Evolutionary conservation across 2,113 vertebrate genomes (phyloP).

Genomic region (Brachyhypopomus gauderio): DNA sequence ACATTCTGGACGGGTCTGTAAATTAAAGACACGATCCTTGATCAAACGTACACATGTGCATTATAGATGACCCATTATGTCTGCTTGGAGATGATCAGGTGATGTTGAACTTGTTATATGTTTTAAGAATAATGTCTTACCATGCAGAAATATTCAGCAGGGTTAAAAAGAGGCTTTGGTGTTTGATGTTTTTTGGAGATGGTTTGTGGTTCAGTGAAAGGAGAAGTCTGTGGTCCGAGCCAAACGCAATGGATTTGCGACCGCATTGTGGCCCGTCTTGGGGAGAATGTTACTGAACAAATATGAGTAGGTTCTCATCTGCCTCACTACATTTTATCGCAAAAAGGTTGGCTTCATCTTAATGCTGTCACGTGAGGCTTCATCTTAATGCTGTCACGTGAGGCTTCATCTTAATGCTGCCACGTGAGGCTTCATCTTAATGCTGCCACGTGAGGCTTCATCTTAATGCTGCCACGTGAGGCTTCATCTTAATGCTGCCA

Average conservation of each 20-base stretch:
- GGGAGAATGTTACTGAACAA: conserved; percentile 31
- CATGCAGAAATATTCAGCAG: background rate
- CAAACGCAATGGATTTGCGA: conserved; percentile 38
- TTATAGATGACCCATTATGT: background rate
- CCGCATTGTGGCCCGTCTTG: conserved; percentile 14
- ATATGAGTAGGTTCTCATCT: conserved; percentile 36
- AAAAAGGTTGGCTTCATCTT: background rate
- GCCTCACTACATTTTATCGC: conserved; percentile 13
- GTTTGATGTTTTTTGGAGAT: conserved; percentile 24
- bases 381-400: conserved; percentile 5
- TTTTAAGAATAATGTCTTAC: conserved; percentile 16
- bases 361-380: background rate
- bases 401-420: background rate
- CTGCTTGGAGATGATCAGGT: background rate
- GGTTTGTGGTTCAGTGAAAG: conserved; percentile 18
- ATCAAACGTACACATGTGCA: background rate
- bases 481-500: too few relatives aligned
- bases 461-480: too few relatives aligned
- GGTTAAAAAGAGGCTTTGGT: conserved; percentile 16
- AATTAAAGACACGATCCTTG: background rate
- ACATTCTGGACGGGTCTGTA: background rate
- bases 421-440: background rate
- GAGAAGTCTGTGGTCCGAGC: conserved; percentile 13
- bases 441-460: too few relatives aligned
- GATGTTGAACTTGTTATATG: background rate